Evolutionary conservation across 1,140 invertebrate genomes (phyloP).

Genomic region (Trichoplusia ni): DNA sequence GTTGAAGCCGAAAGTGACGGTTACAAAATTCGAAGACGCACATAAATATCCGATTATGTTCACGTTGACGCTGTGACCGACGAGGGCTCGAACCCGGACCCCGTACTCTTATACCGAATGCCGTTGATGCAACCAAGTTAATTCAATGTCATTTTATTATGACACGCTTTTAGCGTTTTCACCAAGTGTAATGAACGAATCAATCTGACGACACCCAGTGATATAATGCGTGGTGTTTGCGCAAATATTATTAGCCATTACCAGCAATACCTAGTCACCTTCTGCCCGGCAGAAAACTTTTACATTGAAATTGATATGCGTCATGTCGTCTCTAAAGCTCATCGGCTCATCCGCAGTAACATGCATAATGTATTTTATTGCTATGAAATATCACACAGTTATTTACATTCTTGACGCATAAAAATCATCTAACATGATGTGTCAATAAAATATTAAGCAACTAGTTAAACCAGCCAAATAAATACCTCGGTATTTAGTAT

Average conservation of each 20-base stretch:
- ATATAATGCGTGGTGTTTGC: constrained; percentile 59
- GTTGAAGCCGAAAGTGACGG: constrained; percentile 62
- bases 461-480: constrained; percentile 44
- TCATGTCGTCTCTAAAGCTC: background rate
- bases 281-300: background rate
- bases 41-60: constrained; percentile 55
- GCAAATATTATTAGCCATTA: constrained; percentile 48
- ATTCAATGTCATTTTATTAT: constrained; percentile 62
- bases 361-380: constrained; percentile 35
- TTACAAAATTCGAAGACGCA: constrained; percentile 55
- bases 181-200: constrained; percentile 43
- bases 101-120: constrained; percentile 53
- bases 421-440: constrained; percentile 41
- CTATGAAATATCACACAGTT: constrained; percentile 34
- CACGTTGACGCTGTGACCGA: constrained; percentile 18
- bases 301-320: background rate
- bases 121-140: constrained; percentile 54
- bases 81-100: constrained; percentile 35
- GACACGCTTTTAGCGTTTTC: constrained; percentile 47
- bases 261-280: constrained; percentile 29
- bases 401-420: constrained; percentile 43
- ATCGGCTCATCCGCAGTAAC: background rate
- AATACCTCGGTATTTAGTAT: constrained; percentile 36
- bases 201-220: constrained; percentile 55
- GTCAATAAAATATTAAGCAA: constrained; percentile 52